Evolutionary conservation across 2,113 vertebrate species (phyloP), one percentile per base, ranked within the genome.

Genomic region (Donacobius atricapilla): DNA sequence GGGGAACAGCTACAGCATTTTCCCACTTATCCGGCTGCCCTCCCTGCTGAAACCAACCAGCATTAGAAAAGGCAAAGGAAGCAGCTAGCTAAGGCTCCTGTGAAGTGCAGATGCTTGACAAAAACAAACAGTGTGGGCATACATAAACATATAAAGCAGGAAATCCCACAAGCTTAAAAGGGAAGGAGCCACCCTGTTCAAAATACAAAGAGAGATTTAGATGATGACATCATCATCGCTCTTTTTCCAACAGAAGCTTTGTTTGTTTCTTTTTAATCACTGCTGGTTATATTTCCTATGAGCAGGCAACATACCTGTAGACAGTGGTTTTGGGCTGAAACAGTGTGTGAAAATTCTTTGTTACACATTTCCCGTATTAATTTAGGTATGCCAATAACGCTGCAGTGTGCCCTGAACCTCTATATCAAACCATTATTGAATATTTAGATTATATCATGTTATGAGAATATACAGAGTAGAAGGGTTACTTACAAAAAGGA

Each of bases 181-280:
- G 94, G 87, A 96, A 96, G 92, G 90, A 95, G 88, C 68, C 96
- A 93, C 91, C 93, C 95, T 96, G 68, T 77, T 86, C 80, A 92
- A 94, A 96, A 95, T 58, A 96, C 91, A 96, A 97, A 95, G 81
- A 85, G 60, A 82, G 24, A 45, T 83, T 96, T 93, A 85, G 57
- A 90, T 72, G 58, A 54, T 95, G 83, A 94, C 48, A 64, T 79
- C 64, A 89, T 61, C 70, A 65, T 30, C 10, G 3, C 25, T 61
- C 31, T 78, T 78, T 65, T 86, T 68, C 53, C 61, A 84, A 57
- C 28, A 85, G 37, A 83, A 87, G 71, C n/a, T 73, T 84, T 75
- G 48, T 27, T 56, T 47, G 30, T 19, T 73, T 75, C 47, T 81
- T 83, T 85, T 73, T 47, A 71, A 70, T 84, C 31, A 61, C 6